Conservation (phyloP, 2,888 invertebrate genomes). For the Elegia similella region DNA sequence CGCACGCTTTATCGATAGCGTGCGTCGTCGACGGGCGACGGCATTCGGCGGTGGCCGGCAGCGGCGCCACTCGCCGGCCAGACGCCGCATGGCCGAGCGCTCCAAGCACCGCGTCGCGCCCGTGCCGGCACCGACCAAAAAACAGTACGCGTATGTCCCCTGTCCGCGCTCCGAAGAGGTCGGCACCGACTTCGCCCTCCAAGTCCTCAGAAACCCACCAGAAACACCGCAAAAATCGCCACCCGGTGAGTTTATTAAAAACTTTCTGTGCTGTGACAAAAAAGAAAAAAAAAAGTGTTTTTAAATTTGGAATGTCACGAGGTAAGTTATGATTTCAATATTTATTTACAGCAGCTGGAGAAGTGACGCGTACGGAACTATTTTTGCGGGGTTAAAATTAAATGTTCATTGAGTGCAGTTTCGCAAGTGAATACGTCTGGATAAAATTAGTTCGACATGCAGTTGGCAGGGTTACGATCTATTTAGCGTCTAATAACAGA, state of each 20-base stretch:
- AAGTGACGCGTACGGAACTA: conserved; percentile 16
- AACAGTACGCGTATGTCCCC: conserved; percentile 75
- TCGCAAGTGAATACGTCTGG: conserved; percentile 22
- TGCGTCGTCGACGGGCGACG: conserved; percentile 41
- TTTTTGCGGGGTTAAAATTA: conserved; percentile 10
- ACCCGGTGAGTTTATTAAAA: conserved; percentile 48
- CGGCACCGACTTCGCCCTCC: conserved; percentile 71
- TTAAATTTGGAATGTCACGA: not conserved
- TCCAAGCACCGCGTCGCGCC: conserved; percentile 77
- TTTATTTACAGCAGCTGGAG: conserved; percentile 21
- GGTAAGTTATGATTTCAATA: conserved; percentile 13
- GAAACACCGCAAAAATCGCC: conserved; percentile 59
- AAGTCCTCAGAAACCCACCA: conserved; percentile 46
- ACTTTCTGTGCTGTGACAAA: conserved; percentile 24
- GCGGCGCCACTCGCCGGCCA: conserved; percentile 50
- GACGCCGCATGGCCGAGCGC: conserved; percentile 79
- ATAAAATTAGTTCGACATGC: conserved; percentile 30
- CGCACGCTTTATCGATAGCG: conserved; percentile 41
- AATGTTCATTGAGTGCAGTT: conserved; percentile 14
- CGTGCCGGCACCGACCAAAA: conserved; percentile 68
- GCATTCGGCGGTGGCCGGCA: conserved; percentile 37
- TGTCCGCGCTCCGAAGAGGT: conserved; percentile 79
- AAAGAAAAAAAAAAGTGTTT: not conserved
- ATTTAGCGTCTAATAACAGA: conserved; percentile 25
- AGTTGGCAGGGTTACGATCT: conserved; percentile 26